These are phyloP conservation scores for Antrozous pallidus DNA, from an alignment of 2,797 vertebrate genomes.

Conservation along the genomic window DNA sequence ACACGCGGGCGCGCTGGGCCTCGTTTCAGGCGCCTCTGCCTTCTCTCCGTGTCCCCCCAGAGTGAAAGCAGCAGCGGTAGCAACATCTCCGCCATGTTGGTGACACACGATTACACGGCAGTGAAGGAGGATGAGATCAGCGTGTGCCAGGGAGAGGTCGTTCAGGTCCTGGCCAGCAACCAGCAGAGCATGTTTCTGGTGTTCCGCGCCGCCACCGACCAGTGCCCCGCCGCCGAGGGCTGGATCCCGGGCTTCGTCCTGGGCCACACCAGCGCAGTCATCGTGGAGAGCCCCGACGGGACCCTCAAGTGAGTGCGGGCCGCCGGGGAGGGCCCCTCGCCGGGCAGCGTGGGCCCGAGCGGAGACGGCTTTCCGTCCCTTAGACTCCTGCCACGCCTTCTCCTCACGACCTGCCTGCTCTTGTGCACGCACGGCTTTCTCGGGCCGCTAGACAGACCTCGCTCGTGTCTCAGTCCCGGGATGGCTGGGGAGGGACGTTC, in stretches of 20 bases:
- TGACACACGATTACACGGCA: conserved; percentile 99
- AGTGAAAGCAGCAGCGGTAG: conserved; percentile 99
- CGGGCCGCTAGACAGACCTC: no score
- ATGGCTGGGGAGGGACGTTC: not conserved
- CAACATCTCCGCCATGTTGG: conserved; percentile 99
- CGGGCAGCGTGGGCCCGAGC: accelerated
- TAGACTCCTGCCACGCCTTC: not conserved
- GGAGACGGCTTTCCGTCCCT: accelerated
- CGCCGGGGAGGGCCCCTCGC: not conserved
- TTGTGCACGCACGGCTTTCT: not conserved
- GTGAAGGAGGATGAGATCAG: conserved; percentile 99
- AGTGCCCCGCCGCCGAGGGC: conserved; percentile 98
- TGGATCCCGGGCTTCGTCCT: conserved; percentile 99
- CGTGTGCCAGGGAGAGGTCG: conserved; percentile 97
- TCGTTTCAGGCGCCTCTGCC: conserved; percentile 9
- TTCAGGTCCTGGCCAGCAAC: conserved; percentile 99
- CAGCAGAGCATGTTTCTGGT: conserved; percentile 99
- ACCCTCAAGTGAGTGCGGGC: conserved; percentile 92
- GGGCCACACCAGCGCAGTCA: conserved; percentile 95
- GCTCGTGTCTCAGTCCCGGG: not conserved
- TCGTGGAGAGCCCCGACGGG: conserved; percentile 92
- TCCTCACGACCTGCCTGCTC: not conserved
- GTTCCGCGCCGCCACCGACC: conserved; percentile 97
- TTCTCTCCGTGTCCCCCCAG: conserved; percentile 74
- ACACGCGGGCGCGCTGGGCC: accelerated